Evolutionary conservation across 2,113 vertebrate species (phyloP).

Genomic region (Ascaphus truei): DNA sequence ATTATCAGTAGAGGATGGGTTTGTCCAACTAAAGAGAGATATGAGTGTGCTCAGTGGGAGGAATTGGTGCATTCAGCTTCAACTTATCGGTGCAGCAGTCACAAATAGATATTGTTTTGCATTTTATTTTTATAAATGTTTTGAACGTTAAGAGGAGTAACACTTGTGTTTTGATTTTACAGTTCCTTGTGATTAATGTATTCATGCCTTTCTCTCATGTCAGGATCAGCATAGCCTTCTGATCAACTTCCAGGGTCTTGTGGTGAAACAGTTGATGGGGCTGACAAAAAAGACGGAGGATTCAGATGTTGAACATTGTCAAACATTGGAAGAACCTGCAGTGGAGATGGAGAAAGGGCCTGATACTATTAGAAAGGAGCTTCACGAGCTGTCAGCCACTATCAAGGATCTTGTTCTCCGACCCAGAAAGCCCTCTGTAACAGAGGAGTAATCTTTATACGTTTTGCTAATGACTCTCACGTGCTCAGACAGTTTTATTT

Average conservation of each 20-base stretch:
- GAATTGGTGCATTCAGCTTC: no score
- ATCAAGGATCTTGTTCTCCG: constrained; percentile 84
- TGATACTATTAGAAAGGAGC: constrained; percentile 64
- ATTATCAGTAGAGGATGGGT: no score
- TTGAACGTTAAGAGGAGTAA: no score
- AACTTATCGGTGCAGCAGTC: no score
- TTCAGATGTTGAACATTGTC: constrained; percentile 54
- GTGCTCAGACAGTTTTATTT: background rate
- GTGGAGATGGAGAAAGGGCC: constrained; percentile 57
- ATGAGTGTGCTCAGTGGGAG: no score
- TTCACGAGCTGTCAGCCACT: constrained; percentile 66
- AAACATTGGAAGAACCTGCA: constrained; percentile 36
- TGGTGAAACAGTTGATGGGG: constrained; percentile 84
- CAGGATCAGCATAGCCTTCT: constrained; percentile 87
- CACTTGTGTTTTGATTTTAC: no score
- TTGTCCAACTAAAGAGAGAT: no score
- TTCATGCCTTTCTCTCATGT: constrained; percentile 28
- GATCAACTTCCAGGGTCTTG: constrained; percentile 80
- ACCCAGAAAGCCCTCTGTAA: constrained; percentile 71
- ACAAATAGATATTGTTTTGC: no score
- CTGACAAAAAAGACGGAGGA: constrained; percentile 72
- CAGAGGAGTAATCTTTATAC: constrained; percentile 84
- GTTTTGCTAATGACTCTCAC: background rate
- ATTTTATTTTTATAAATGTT: no score
- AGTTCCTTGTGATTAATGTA: no score